Percentiles rank a stretch among this genome's conserved stretches.
Conservation (phyloP, 2,888 invertebrate species). For the Sphaeridia pumilis region DNA sequence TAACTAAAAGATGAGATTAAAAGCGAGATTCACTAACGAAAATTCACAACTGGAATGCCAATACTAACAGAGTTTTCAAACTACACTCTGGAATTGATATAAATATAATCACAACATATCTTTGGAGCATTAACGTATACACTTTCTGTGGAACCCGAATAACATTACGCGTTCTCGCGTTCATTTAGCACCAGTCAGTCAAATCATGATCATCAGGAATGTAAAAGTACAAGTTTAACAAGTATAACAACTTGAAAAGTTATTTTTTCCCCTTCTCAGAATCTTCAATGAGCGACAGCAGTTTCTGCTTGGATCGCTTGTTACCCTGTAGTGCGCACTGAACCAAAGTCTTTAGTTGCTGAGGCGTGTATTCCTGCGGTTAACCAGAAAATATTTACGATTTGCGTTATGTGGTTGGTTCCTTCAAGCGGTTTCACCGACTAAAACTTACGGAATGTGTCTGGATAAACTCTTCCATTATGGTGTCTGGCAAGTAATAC, state of each 20-base stretch:
- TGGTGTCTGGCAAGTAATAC: conserved; percentile 79
- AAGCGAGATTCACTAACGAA: background rate
- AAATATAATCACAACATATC: no score
- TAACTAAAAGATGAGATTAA: background rate
- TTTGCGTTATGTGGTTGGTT: background rate
- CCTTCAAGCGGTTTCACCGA: background rate
- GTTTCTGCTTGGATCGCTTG: conserved; percentile 70
- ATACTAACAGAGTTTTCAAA: no score
- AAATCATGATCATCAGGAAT: no score
- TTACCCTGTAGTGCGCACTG: conserved; percentile 76
- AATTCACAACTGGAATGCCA: no score
- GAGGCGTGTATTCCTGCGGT: conserved; percentile 38
- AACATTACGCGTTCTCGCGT: no score
- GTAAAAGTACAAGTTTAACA: background rate
- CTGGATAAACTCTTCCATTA: conserved; percentile 77
- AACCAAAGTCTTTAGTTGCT: conserved; percentile 73
- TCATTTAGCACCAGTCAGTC: no score
- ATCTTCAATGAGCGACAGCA: conserved; percentile 60
- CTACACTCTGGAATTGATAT: no score
- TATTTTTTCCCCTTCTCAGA: conserved; percentile 38
- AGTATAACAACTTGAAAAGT: background rate
- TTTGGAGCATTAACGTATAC: no score
- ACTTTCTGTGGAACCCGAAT: no score
- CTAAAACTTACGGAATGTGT: conserved; percentile 54
- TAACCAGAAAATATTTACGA: background rate